Conservation (phyloP, 2,113 vertebrate species). For the Girardinichthys multiradiatus region DNA sequence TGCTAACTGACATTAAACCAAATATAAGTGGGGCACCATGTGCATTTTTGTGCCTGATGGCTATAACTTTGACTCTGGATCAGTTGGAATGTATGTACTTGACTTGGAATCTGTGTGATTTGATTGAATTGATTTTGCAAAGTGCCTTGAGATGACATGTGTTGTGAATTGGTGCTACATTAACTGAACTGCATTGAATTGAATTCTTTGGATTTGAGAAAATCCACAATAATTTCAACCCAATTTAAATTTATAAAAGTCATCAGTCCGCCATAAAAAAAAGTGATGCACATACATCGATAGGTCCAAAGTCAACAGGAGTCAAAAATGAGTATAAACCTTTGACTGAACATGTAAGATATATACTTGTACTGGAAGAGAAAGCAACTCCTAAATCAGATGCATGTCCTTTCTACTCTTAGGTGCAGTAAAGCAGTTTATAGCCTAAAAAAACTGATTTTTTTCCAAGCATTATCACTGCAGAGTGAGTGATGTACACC, state of each 20-base stretch:
- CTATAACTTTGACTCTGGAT: not conserved
- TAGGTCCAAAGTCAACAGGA: too few relatives aligned
- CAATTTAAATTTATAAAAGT: too few relatives aligned
- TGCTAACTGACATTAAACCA: not conserved
- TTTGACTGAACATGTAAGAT: not conserved
- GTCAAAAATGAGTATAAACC: too few relatives aligned
- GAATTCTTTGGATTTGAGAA: too few relatives aligned
- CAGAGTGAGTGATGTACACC: conserved; percentile 1
- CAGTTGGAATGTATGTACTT: too few relatives aligned
- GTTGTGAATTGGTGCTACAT: too few relatives aligned
- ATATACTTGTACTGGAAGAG: conserved; percentile 1
- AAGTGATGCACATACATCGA: too few relatives aligned
- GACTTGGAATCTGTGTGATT: too few relatives aligned
- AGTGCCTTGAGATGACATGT: too few relatives aligned
- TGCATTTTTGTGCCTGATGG: not conserved
- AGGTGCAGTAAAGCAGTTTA: conserved; percentile 25
- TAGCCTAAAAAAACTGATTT: conserved; percentile 19
- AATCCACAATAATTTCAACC: not conserved
- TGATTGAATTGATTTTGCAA: too few relatives aligned
- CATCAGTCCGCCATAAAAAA: too few relatives aligned
- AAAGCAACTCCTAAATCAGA: not conserved
- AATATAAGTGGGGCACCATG: not conserved
- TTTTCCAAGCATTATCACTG: not conserved
- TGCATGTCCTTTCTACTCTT: conserved; percentile 10
- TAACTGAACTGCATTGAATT: too few relatives aligned